A percentile compares a stretch with the other conserved stretches of the same genome.
Conservation (phyloP, 2,113 vertebrate genomes). For the Arothron firmamentum region DNA sequence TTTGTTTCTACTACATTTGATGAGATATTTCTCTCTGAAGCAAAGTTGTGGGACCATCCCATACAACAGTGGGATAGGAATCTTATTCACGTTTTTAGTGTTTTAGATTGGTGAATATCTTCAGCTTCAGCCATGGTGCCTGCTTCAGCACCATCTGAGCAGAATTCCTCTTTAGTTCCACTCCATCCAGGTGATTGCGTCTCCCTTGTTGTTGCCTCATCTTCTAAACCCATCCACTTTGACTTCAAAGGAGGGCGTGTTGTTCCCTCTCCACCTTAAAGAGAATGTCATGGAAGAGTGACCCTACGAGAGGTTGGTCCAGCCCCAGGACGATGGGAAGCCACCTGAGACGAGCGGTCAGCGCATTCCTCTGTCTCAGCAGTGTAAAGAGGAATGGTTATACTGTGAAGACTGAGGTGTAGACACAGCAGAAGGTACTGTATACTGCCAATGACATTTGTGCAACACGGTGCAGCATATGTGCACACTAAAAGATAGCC, state of each 20-base stretch:
- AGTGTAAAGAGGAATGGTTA: conserved; percentile 22
- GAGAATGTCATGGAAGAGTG: conserved; percentile 64
- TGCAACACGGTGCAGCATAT: neutral
- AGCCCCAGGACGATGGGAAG: conserved; percentile 48
- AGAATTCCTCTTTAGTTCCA: conserved; percentile 47
- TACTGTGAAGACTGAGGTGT: conserved; percentile 18
- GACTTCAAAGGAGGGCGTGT: conserved; percentile 64
- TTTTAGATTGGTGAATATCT: neutral
- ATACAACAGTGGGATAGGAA: no score
- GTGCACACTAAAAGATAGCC: neutral
- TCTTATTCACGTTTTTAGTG: no score
- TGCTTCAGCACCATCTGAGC: neutral
- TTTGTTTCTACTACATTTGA: neutral
- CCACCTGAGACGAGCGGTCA: conserved; percentile 58
- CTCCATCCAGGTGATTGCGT: conserved; percentile 56
- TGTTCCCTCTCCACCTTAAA: conserved; percentile 40
- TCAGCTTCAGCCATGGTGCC: conserved; percentile 2
- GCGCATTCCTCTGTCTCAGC: conserved; percentile 39
- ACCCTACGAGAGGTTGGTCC: conserved; percentile 37
- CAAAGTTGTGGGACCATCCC: neutral
- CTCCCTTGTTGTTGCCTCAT: conserved; percentile 37
- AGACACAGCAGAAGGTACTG: neutral
- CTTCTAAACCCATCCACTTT: conserved; percentile 42
- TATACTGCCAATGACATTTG: neutral
- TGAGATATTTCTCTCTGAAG: neutral